Base-by-base conservation (phyloP, 2,797 vertebrate species). In the Aeoliscus strigatus region DNA sequence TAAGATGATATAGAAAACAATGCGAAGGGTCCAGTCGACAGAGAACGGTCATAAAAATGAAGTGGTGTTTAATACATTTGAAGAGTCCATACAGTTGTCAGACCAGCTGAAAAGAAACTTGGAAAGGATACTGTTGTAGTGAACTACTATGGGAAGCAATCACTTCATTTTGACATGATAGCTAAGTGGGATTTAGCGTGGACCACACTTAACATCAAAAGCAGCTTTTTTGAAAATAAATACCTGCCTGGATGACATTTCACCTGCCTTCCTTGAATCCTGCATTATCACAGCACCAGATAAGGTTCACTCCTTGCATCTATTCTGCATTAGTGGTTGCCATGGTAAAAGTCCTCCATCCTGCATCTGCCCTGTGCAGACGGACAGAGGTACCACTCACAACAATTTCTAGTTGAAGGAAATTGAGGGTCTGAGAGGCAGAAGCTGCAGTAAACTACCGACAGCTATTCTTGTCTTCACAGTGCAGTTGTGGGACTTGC, bases 1-100 rank as follows among this genome's bases (percentile, higher is more conserved):
- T 82, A 81, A 80, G 74, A 64, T 66, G 75, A 79, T 81, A 74
- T 76, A 68, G 66, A 66, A 81, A 81, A 84, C 76, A 84, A 84
- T 80, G 61, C 65, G 60, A 55, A 35, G 59, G 64, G 71, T 13
- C 9, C 27, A 51, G 32, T 27, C 43, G 49, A 73, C 68, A 52
- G 41, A 45, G 33, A 37, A 52, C 50, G 43, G 55, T 51, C 45
- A 53, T 45, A 34, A 35, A 56, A 61, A 58, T 39, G 30, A 40
- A 77, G 67, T 65, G 50, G 39, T 50, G 58, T 60, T 68, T 57
- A 47, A 51, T 49, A 45, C 36, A 50, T 56, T 24, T 53, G 18
- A 57, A 59, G 62, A 65, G 39, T 50, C 46, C 47, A 55, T 64
- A 52, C 54, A 63, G 37, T 54, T 54, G 58, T 61, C 51, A 47